These are phyloP conservation scores for Ellobium chinense DNA, from an alignment of 2,888 invertebrate genomes.

Conservation along the genomic window DNA sequence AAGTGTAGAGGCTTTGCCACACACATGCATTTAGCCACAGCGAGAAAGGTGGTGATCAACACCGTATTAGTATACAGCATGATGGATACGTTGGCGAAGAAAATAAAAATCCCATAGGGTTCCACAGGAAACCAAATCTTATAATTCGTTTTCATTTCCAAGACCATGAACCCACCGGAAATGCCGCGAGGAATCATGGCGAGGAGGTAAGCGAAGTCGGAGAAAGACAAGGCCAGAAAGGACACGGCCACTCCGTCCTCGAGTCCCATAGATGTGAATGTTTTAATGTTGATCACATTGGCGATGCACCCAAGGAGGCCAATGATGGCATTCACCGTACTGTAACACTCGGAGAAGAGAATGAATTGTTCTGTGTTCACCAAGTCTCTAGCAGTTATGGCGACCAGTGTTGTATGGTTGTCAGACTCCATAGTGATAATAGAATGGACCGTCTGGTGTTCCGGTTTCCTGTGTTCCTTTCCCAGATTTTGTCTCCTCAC, in stretches of 20 bases:
- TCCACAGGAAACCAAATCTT: conserved; percentile 8
- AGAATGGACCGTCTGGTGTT: too few species aligned
- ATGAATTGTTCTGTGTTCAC: too few species aligned
- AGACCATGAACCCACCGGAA: neutral
- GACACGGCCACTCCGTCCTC: conserved; percentile 22
- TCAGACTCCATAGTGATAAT: too few species aligned
- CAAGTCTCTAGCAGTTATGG: too few species aligned
- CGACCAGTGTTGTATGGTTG: too few species aligned
- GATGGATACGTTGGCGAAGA: neutral
- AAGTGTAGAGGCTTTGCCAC: conserved; percentile 14
- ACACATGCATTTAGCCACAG: conserved; percentile 27
- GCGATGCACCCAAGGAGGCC: conserved; percentile 1
- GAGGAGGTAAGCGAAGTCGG: neutral
- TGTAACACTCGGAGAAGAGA: too few species aligned
- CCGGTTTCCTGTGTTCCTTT: too few species aligned
- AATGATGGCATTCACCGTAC: too few species aligned
- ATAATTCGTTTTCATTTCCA: neutral
- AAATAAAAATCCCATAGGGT: neutral
- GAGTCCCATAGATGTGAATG: conserved; percentile 12
- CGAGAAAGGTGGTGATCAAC: conserved; percentile 26
- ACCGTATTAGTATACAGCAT: conserved; percentile 5
- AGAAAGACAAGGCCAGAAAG: neutral
- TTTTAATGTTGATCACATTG: conserved; percentile 15
- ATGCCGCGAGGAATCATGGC: neutral
- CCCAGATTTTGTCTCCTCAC: too few species aligned